These are phyloP conservation scores for Centropyge bicolor DNA, from an alignment of 2,797 vertebrate species.

Conservation along the genomic window DNA sequence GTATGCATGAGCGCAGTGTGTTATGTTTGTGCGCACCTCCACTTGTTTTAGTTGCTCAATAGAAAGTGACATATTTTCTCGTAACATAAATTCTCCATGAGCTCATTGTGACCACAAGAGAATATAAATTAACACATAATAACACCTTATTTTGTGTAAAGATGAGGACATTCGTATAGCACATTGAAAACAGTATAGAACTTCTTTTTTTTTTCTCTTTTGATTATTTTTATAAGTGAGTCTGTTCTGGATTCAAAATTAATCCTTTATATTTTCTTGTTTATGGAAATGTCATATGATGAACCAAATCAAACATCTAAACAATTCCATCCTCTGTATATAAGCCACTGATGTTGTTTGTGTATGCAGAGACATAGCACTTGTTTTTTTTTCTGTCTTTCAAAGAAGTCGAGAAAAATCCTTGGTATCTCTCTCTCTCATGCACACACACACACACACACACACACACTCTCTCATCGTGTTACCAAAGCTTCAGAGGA, in stretches of 20 bases:
- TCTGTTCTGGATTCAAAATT: not conserved
- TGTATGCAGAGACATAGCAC: not conserved
- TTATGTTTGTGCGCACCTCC: no score
- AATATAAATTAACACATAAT: no score
- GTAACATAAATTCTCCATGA: not conserved
- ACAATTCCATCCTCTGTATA: not conserved
- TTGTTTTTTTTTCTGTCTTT: no score
- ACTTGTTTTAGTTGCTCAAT: no score
- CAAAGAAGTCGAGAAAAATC: no score
- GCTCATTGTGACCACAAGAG: not conserved
- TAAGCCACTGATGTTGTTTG: not conserved
- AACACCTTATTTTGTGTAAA: no score
- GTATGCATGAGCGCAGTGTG: not conserved
- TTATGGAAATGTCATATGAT: not conserved
- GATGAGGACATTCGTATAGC: not conserved
- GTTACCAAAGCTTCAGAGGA: no score
- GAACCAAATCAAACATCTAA: not conserved
- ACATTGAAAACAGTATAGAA: not conserved
- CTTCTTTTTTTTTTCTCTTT: not conserved
- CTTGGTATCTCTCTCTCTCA: no score
- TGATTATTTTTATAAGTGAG: not conserved
- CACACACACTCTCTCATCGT: no score
- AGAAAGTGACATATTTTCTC: no score
- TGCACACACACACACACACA: no score
- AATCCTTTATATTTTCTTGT: not conserved